Percentiles rank a stretch among this genome's conserved stretches.
Evolutionary conservation across 1,140 invertebrate genomes (phyloP).

Genomic region (Aphis craccivora): DNA sequence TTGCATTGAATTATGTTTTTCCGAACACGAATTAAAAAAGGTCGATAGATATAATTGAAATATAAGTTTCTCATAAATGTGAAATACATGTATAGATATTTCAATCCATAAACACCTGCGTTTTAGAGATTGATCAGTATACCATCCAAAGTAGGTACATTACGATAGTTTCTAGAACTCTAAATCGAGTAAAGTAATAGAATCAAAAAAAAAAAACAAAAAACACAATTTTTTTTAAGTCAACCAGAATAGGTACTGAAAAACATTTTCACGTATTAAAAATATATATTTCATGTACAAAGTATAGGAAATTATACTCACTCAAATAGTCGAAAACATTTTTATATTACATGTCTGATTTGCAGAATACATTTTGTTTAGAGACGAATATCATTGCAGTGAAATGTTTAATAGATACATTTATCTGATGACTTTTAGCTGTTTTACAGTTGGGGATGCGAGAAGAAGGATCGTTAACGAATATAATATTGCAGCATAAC

Average conservation of each 20-base stretch:
- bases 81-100: too few species aligned
- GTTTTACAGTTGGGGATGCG: neutral
- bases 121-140: too few species aligned
- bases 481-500: neutral
- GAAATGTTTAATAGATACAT: neutral
- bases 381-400: neutral
- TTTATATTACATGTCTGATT: neutral
- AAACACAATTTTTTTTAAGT: too few species aligned
- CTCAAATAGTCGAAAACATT: neutral
- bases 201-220: too few species aligned
- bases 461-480: neutral
- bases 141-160: too few species aligned
- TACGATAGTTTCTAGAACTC: too few species aligned
- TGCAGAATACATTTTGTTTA: neutral
- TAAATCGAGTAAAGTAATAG: too few species aligned
- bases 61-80: too few species aligned
- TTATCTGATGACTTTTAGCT: neutral
- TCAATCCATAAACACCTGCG: too few species aligned
- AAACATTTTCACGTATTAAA: neutral
- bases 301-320: neutral
- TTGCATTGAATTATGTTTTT: too few species aligned
- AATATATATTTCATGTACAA: neutral
- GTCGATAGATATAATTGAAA: too few species aligned
- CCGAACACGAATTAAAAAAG: too few species aligned
- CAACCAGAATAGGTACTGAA: neutral